Percentiles rank a stretch among this genome's conserved stretches.
phyloP scores from a whole-genome alignment of 2,113 vertebrate genomes.

The Zosterops pallidus region DNA sequence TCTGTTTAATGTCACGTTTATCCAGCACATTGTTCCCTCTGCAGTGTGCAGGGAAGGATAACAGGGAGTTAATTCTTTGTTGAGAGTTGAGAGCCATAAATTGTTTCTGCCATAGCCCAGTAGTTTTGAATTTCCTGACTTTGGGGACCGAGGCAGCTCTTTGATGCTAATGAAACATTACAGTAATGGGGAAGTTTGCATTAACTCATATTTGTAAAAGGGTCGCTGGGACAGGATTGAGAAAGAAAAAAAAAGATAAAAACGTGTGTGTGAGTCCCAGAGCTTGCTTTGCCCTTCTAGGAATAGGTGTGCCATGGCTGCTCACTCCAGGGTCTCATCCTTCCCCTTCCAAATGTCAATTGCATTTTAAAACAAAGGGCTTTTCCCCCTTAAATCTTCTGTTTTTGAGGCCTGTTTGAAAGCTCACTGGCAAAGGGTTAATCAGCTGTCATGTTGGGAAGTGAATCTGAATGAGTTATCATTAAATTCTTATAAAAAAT shows the following conservation, averaged over 20 bases:
- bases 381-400: not conserved
- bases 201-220: not conserved
- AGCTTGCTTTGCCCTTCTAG: not conserved
- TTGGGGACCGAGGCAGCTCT: slow-evolving; percentile 33
- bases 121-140: slow-evolving; percentile 52
- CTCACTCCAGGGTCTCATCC: not conserved
- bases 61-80: slow-evolving; percentile 22
- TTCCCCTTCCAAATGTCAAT: not conserved
- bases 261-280: not conserved
- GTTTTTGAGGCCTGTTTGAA: not conserved
- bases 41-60: not conserved
- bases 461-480: slow-evolving; percentile 65
- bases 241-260: not conserved
- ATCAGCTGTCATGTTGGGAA: slow-evolving; percentile 55
- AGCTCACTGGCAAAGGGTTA: slow-evolving; percentile 58
- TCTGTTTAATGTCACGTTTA: not conserved
- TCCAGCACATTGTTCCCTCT: not conserved
- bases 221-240: not conserved
- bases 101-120: slow-evolving; percentile 14
- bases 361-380: not conserved
- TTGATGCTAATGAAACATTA: slow-evolving; percentile 55
- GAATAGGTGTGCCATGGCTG: not conserved
- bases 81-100: not conserved
- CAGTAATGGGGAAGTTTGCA: slow-evolving; percentile 31
- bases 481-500: slow-evolving; percentile 77